Conservation (phyloP, 2,888 invertebrate species). For the Drosophila setosimentum region DNA sequence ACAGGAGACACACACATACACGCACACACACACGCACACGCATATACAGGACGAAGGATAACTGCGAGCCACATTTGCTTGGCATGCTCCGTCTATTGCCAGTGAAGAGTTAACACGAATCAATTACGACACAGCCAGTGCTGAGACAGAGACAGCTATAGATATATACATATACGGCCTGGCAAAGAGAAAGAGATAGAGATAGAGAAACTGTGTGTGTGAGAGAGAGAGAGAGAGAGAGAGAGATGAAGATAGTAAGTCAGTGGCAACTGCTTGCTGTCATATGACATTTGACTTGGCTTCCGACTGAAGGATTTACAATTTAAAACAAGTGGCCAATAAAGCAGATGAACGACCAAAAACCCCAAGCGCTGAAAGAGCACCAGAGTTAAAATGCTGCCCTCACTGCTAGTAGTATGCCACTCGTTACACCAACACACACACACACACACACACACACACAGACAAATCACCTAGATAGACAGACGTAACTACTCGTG, state of each 20-base stretch:
- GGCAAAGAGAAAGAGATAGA: slow-evolving; percentile 7
- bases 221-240: slow-evolving; percentile 2
- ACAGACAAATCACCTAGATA: slow-evolving; percentile 2
- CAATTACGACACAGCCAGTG: slow-evolving; percentile 68
- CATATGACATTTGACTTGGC: slow-evolving; percentile 78
- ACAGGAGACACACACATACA: slow-evolving; percentile 12
- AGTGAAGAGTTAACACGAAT: slow-evolving; percentile 79
- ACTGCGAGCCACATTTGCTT: slow-evolving; percentile 72
- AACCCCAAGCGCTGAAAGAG: slow-evolving; percentile 45
- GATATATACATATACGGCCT: neutral
- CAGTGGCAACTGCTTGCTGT: slow-evolving; percentile 60
- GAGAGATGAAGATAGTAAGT: slow-evolving; percentile 23
- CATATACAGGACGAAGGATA: slow-evolving; percentile 41
- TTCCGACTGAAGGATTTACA: slow-evolving; percentile 75
- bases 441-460: neutral
- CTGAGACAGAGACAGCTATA: slow-evolving; percentile 24
- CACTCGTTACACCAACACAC: slow-evolving; percentile 1
- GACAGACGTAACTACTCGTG: slow-evolving; percentile 24
- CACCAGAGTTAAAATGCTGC: slow-evolving; percentile 36
- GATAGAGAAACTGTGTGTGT: slow-evolving; percentile 6
- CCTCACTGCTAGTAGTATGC: slow-evolving; percentile 8
- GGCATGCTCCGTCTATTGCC: slow-evolving; percentile 76
- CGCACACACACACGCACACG: slow-evolving; percentile 12
- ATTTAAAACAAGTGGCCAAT: slow-evolving; percentile 79
- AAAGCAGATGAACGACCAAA: slow-evolving; percentile 76